Base-by-base conservation (phyloP, 1,140 invertebrate species). In the Megathymus violae region DNA sequence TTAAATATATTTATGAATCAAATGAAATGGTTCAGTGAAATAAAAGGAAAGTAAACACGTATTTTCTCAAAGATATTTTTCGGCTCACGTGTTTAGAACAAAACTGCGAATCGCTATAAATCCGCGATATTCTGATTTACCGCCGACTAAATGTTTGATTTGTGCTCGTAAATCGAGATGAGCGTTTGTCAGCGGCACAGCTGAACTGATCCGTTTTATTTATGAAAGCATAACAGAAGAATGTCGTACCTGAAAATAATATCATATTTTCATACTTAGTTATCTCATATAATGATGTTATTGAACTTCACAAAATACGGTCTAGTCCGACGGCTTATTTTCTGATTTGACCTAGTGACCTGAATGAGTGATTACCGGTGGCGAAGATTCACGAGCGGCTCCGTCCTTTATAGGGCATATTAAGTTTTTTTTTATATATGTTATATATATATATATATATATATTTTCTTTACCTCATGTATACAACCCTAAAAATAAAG, bases 91-190 rank as follows among this genome's bases (percentile, higher is more conserved):
- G 61, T 63, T 76, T 74, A 74, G 67, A 67, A 74, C 79, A 72
- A 71, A 78, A 71, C 68, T 72, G 64, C 17, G 61, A 74, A 75
- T 63, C 46, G 65, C 77, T 71, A 80, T 88, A 88, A 88, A 85
- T 85, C 73, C 69, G 47, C 71, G 62, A 69, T 71, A 86, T 76
- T 64, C 83, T 88, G 86, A 89, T 89, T 89, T 89, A 89, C 84
- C 73, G 69, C 76, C 69, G 74, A 76, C 81, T 83, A 89, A 89
- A 88, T 89, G 87, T 89, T 89, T 89, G 87, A 89, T 89, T 85
- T 89, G 82, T 77, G 82, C 83, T 74, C 87, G 80, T 89, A 89
- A 89, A 89, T 89, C 82, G 85, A 86, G 85, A 89, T 89, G 79
- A 89, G 76, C 85, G 74, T 79, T 77, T 84, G 82, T 85, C 82